Base-by-base conservation (phyloP, 2,113 vertebrate species). In the Neolamprologus hecqui region DNA sequence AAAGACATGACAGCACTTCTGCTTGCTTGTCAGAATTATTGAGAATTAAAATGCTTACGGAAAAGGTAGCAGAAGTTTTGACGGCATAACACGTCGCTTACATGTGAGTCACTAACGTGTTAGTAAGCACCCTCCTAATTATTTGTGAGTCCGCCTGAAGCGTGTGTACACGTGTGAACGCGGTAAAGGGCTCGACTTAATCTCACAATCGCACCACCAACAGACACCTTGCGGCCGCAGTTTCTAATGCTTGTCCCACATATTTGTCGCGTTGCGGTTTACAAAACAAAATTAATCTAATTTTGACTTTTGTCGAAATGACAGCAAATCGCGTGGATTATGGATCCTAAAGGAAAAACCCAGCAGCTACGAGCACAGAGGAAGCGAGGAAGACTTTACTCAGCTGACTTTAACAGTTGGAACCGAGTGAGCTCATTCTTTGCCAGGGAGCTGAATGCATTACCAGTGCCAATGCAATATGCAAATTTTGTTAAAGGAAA, bases 401-500 rank as follows among this genome's bases (percentile, higher is more conserved):
- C 88, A 75, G 90, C 86, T 88, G 90, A 93, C 87, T 89, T 84
- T 60, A 87, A 58, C 90, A 89, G 83, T 93, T 92, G 91, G 86
- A 93, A 82, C 63, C 33, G n/a, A 85, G 51, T 73, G 31, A 90
- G 89, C 81, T 49, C 65, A 23, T 85, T 91, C 83, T 90, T 90
- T 86, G 83, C 87, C 88, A 93, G 89, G 65, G 51, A 86, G 87
- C 90, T 82, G 88, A 92, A 89, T 84, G 55, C 86, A 84, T 92
- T 83, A 83, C 42, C 58, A 80, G 47, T 55, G 88, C 87, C 93
- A 90, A 93, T 90, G 88, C 75, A 87, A 91, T 90, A 92, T 94
- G 93, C 90, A 87, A 83, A 94, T 93, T 85, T 60, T 75, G 83
- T 82, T 86, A 90, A 94, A 93, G 92, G 83, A 93, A 95, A 94